Base-by-base conservation (phyloP, 1,140 invertebrate genomes). In the Protaetia brevitarsis region DNA sequence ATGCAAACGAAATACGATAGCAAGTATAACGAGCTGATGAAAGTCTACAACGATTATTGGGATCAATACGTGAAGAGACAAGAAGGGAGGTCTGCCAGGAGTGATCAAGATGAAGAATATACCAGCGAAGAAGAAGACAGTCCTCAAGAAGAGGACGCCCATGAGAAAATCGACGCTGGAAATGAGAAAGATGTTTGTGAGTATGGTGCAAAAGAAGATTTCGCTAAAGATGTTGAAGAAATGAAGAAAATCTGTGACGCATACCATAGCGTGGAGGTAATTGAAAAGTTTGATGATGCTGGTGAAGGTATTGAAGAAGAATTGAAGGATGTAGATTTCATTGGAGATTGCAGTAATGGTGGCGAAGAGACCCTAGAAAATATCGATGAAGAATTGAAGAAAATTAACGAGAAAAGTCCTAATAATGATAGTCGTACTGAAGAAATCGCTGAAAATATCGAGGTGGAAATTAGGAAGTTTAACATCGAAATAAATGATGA, bases 21-120 rank as follows among this genome's bases (percentile, higher is more conserved):
- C 57, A 64, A 71, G 19, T 64, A 66, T 23, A 63, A 72, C 13
- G 63, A 71, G 61, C 31, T 74, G 8, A 62, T 74, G 5, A 62
- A 68, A 30, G 65, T 67, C 1, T 74, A 72, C 57, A 73, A 72
- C 34, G 68, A 70, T 8, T 68, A 71, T 34, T 28, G 71, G 57
- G 57, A 66, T 10, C 66, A 61, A 64, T 66, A 66, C 16, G 28
- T 36, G 6, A 63, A n/a, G 21, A 63, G 45, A 16, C 56, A 58
- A 41, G 57, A 59, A 34, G 27, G 51, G 31, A 30, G 56, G 31
- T 11, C 30, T 29, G 51, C 63, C 45, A 37, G n/a, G 11, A 31
- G 30, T 1, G 45, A 61, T 10, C 29, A 68, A 1, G 34, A 64
- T 5, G 37, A 70, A 26, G 30, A 36, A 2, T 23, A 37, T 27